Evolutionary conservation across 2,888 invertebrate species (phyloP).

Genomic region (Limnephilus lunatus): DNA sequence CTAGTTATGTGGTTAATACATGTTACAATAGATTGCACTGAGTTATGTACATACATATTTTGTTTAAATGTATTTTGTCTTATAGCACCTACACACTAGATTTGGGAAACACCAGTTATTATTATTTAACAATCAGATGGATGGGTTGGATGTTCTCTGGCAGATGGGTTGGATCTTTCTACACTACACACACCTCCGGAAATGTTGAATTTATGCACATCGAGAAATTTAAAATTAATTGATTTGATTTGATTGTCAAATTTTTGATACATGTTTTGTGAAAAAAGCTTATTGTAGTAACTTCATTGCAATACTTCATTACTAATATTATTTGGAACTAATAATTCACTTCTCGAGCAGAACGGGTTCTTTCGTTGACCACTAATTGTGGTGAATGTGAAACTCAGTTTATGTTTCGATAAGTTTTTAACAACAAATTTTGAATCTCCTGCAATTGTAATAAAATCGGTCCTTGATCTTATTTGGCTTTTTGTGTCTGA

Average conservation of each 20-base stretch:
- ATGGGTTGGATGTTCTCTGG: background rate
- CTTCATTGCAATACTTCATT: background rate
- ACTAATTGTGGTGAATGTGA: background rate
- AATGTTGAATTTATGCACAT: conserved; percentile 21
- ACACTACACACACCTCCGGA: background rate
- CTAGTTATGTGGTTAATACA: background rate
- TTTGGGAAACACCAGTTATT: background rate
- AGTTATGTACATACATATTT: background rate
- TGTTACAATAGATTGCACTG: background rate
- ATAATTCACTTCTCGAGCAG: background rate
- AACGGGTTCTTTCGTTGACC: background rate
- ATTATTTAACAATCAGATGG: background rate
- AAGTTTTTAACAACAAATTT: background rate
- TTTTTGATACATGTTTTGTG: conserved; percentile 3
- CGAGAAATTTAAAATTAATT: conserved; percentile 8
- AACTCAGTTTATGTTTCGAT: background rate
- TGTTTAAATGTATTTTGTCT: background rate
- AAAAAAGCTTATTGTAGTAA: conserved; percentile 10
- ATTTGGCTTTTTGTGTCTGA: background rate
- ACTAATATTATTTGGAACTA: conserved; percentile 11
- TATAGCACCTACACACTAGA: background rate
- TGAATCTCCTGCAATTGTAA: background rate
- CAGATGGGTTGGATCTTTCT: background rate
- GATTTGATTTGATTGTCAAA: background rate
- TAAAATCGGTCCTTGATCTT: background rate